Conservation (phyloP, 2,888 invertebrate species). For the Drosophila mulleri region DNA sequence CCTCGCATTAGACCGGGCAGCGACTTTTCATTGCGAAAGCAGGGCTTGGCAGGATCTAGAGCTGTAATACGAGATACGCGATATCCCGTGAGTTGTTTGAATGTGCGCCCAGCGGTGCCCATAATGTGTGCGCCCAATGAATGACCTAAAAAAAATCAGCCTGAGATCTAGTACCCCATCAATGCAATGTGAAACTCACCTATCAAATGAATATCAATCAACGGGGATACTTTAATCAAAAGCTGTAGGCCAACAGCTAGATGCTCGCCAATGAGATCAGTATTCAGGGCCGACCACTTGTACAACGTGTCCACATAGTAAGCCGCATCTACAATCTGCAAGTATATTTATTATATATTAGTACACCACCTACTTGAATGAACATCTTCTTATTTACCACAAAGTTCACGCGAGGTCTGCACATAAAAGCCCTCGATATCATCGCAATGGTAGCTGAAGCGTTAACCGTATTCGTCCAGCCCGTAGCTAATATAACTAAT, state of each 20-base stretch:
- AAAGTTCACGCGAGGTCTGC: constrained; percentile 82
- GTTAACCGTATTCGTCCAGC: constrained; percentile 83
- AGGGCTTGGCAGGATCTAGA: constrained; percentile 84
- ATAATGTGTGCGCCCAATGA: constrained; percentile 84
- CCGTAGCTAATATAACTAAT: constrained; percentile 82
- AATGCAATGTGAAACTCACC: constrained; percentile 44
- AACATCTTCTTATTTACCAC: constrained; percentile 61
- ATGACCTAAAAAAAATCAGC: constrained; percentile 65
- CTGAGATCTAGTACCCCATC: neutral
- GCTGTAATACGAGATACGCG: constrained; percentile 82
- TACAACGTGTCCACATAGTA: constrained; percentile 82
- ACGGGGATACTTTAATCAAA: constrained; percentile 67
- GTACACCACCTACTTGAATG: neutral
- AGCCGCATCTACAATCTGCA: constrained; percentile 79
- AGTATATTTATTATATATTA: neutral
- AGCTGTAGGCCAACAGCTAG: constrained; percentile 74
- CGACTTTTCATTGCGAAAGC: constrained; percentile 75
- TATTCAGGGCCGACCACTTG: constrained; percentile 83
- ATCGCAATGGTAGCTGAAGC: constrained; percentile 66
- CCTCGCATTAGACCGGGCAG: constrained; percentile 75
- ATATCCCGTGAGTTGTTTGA: constrained; percentile 71
- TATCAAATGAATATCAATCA: constrained; percentile 81
- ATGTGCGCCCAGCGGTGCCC: constrained; percentile 81
- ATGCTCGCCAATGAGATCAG: constrained; percentile 81
- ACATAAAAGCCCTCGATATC: constrained; percentile 79